phyloP scores from a whole-genome alignment of 53 echinoderm and acorn worm genomes.

The Echinarachnius parma region DNA sequence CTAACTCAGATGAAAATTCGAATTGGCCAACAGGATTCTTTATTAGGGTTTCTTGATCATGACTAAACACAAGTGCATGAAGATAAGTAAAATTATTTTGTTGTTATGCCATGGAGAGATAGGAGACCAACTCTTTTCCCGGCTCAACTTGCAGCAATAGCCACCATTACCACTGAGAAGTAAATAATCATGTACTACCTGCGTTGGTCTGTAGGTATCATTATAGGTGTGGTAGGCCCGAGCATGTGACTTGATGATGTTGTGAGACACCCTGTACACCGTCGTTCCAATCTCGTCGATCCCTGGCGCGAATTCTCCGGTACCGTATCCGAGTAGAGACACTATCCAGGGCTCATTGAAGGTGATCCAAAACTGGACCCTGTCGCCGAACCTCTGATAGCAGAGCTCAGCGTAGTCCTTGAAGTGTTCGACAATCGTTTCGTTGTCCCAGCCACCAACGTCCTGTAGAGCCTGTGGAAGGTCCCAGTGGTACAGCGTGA shows the following conservation, averaged over 20 bases:
- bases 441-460: slow-evolving; percentile 73
- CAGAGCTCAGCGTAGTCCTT: slow-evolving; percentile 69
- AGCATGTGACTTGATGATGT: slow-evolving; percentile 72
- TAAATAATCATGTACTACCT: no score
- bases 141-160: no score
- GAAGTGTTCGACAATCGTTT: slow-evolving; percentile 57
- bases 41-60: no score
- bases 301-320: slow-evolving; percentile 67
- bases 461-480: slow-evolving; percentile 79
- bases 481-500: slow-evolving; percentile 90
- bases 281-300: slow-evolving; percentile 40
- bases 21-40: no score
- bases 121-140: no score
- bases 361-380: slow-evolving; percentile 80
- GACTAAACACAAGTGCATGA: no score
- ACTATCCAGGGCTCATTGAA: slow-evolving; percentile 94
- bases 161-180: no score
- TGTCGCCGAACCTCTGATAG: slow-evolving; percentile 71
- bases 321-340: slow-evolving; percentile 71
- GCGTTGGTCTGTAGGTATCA: slow-evolving; percentile 46
- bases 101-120: no score
- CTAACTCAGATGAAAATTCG: no score
- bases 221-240: slow-evolving; percentile 71
- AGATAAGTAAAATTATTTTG: no score
- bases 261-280: slow-evolving; percentile 62